A percentile compares a stretch with the other conserved stretches of the same genome.
These are phyloP conservation scores for Actinia tenebrosa DNA, from an alignment of 64 coral and sea anemone genomes.

Conservation along the genomic window DNA sequence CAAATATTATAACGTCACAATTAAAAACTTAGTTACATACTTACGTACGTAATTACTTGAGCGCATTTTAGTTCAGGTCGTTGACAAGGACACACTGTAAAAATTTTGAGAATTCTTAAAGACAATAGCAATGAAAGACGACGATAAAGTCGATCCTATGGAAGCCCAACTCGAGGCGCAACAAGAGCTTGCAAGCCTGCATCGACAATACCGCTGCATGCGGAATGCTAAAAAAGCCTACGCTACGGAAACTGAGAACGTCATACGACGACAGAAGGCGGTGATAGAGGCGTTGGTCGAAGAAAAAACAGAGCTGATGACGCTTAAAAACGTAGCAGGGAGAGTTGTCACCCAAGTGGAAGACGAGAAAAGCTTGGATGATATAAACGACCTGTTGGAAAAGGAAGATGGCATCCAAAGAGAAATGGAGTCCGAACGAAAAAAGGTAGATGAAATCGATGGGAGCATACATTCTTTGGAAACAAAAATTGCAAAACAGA, in stretches of 20 bases:
- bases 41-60: not conserved
- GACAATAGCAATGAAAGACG: slow-evolving; percentile 40
- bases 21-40: not conserved
- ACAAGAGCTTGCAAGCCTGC: slow-evolving; percentile 67
- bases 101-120: not conserved
- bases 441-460: slow-evolving; percentile 33
- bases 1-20: not conserved
- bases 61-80: not conserved
- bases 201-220: slow-evolving; percentile 82
- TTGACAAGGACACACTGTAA: not conserved
- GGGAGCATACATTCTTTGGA: slow-evolving; percentile 36
- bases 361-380: slow-evolving; percentile 66
- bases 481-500: slow-evolving; percentile 34
- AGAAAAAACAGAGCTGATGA: slow-evolving; percentile 60
- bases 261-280: slow-evolving; percentile 68
- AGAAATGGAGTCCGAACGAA: slow-evolving; percentile 43
- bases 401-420: slow-evolving; percentile 56
- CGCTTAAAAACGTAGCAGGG: slow-evolving; percentile 56
- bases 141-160: slow-evolving; percentile 75
- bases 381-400: slow-evolving; percentile 57
- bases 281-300: slow-evolving; percentile 59
- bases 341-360: slow-evolving; percentile 51
- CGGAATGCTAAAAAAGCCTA: slow-evolving; percentile 83
- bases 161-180: slow-evolving; percentile 80
- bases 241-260: slow-evolving; percentile 81